Evolutionary conservation across 2,113 vertebrate species (phyloP).

Genomic region (pig (Sus scrofa)): DNA sequence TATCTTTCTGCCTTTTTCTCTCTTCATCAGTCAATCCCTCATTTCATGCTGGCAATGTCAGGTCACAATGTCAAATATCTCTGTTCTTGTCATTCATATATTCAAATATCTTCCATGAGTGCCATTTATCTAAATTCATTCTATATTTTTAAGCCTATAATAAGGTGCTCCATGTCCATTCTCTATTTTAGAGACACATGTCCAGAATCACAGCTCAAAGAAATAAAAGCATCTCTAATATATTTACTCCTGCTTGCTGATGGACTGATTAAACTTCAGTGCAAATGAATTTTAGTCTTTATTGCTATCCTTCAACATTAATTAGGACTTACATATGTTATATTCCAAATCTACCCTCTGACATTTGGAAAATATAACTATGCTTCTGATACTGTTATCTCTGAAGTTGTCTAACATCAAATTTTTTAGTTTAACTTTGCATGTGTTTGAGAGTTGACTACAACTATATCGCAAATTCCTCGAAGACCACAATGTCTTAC

Average conservation of each 20-base stretch:
- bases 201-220: neutral
- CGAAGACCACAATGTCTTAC: neutral
- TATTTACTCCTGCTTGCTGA: neutral
- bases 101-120: neutral
- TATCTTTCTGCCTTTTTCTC: neutral
- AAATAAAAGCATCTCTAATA: neutral
- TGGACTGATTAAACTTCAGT: neutral
- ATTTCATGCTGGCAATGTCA: neutral
- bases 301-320: neutral
- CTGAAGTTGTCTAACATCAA: neutral
- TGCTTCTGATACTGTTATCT: neutral
- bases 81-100: neutral
- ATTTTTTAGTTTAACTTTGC: neutral
- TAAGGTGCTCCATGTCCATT: neutral
- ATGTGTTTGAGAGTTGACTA: neutral
- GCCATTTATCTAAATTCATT: neutral
- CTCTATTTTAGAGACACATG: neutral
- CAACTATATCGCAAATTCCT: constrained; percentile 9
- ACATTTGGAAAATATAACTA: constrained; percentile 9
- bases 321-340: neutral
- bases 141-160: neutral
- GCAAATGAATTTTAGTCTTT: neutral
- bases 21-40: neutral
- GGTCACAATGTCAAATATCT: neutral
- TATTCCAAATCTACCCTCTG: neutral